These are phyloP conservation scores for Drosophila nigromelanica DNA, from an alignment of 1,140 invertebrate genomes.

Conservation along the genomic window DNA sequence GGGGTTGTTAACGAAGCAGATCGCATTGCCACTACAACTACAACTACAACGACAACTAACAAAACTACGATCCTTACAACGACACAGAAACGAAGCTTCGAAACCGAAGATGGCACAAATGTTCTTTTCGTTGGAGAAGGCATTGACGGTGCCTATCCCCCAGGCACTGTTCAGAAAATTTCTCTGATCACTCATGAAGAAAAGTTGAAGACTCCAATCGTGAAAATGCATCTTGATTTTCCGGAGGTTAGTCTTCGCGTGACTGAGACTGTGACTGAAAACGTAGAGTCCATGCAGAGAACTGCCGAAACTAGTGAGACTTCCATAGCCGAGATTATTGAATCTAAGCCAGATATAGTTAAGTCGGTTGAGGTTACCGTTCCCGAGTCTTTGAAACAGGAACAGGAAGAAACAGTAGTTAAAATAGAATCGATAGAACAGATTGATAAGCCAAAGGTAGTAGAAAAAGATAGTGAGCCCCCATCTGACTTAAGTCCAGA, in stretches of 20 bases:
- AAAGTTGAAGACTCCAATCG: constrained; percentile 87
- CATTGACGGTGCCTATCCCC: constrained; percentile 77
- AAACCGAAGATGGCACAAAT: constrained; percentile 80
- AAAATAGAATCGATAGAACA: constrained; percentile 15
- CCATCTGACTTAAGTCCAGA: constrained; percentile 62
- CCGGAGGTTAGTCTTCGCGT: constrained; percentile 80
- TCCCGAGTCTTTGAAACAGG: background rate
- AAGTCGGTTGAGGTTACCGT: constrained; percentile 4
- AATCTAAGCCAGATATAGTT: constrained; percentile 39
- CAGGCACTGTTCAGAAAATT: constrained; percentile 86
- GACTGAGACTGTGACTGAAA: constrained; percentile 80
- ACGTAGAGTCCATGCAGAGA: constrained; percentile 60
- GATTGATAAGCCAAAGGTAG: constrained; percentile 15
- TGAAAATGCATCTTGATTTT: constrained; percentile 86
- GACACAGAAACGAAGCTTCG: constrained; percentile 75
- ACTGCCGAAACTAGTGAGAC: constrained; percentile 47
- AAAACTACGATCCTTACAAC: constrained; percentile 73
- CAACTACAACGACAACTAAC: constrained; percentile 67
- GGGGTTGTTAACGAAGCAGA: constrained; percentile 46
- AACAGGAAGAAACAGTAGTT: constrained; percentile 4
- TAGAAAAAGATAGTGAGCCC: constrained; percentile 27
- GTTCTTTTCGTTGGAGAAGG: constrained; percentile 80
- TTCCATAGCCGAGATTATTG: constrained; percentile 41
- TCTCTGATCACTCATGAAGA: constrained; percentile 89
- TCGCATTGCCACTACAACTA: constrained; percentile 65